Evolutionary conservation across 2,888 invertebrate species (phyloP), one percentile per base, ranked within the genome.

Genomic region (Melieria picta): DNA sequence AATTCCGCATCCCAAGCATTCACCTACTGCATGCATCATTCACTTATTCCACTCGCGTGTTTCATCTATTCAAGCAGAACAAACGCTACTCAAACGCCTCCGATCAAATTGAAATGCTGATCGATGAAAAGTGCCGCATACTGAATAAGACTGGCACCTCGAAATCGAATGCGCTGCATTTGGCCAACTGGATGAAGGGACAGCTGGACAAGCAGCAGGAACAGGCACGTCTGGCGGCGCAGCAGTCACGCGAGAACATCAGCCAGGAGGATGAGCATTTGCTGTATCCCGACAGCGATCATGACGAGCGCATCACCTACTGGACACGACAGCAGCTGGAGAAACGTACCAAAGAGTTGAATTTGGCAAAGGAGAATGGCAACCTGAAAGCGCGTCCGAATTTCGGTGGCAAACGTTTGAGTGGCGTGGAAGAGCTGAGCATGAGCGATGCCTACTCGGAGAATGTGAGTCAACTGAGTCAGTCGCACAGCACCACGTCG

Each of bases 151-250:
- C 88, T 65, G 90, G 90, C 64, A 88, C 90, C 55, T 91, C 91
- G 79, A 91, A 91, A 83, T 92, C 92, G 13, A 93, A 92, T 70
- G 93, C 93, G 0, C 84, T 93, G 64, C 93, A 93, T 79, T 87
- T 94, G 76, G 93, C 93, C 76, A 91, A 93, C 80, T 94, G 94
- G 94, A 93, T 94, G 92, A 93, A 92, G 72, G 92, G 93, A 5
- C 90, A 93, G 74, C 89, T 93, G 65, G 92, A 92, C 76, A 88
- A 89, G 60, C 90, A 90, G 63, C 90, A 90, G 76, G 85, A 86
- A 65, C 84, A 86, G 77, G 87, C 84, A 0, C 82, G 84, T 3
- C 72, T 86, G 69, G 82, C 83, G 16, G 85, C 85, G 4, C 80
- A 80, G 0, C 80, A 82, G 65, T 78, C 85, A 0, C 79, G 81